phyloP scores from a whole-genome alignment of 2,113 vertebrate species.

The Vidua macroura region DNA sequence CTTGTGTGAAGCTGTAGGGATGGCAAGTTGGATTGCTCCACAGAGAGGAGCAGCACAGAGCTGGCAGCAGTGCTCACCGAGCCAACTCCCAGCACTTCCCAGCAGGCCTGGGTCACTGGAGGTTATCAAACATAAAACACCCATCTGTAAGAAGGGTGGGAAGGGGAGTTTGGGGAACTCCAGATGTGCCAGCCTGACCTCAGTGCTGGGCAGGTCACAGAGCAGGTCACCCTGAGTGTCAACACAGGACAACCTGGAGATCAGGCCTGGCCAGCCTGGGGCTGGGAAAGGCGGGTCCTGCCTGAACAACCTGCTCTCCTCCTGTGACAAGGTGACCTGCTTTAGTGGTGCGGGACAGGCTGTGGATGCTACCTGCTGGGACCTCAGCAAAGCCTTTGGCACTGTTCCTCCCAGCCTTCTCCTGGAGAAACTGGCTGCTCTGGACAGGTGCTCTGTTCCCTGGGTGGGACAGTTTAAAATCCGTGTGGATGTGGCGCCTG shows the following conservation, averaged over 20 bases:
- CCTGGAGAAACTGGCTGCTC: not conserved
- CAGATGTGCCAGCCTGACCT: not conserved
- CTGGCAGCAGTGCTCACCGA: not conserved
- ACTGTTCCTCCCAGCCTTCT: not conserved
- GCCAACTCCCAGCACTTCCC: not conserved
- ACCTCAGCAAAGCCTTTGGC: not conserved
- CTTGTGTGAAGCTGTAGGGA: not conserved
- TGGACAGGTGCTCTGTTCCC: too few relatives aligned
- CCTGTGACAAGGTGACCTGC: not conserved
- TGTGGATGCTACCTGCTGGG: not conserved
- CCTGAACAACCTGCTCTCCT: not conserved
- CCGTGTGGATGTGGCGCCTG: not conserved
- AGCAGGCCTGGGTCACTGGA: not conserved
- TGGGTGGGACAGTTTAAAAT: not conserved
- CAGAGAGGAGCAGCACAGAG: not conserved
- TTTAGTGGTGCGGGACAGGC: not conserved
- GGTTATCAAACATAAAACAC: not conserved
- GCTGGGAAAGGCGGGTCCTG: not conserved
- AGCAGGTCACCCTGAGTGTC: not conserved
- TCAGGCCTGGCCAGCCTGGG: not conserved
- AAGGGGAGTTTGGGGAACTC: not conserved
- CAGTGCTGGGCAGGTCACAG: not conserved
- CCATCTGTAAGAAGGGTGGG: not conserved
- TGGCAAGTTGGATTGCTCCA: not conserved
- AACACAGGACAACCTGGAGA: not conserved